Conservation (phyloP, 2,888 invertebrate genomes). For the Eupithecia abbreviata region DNA sequence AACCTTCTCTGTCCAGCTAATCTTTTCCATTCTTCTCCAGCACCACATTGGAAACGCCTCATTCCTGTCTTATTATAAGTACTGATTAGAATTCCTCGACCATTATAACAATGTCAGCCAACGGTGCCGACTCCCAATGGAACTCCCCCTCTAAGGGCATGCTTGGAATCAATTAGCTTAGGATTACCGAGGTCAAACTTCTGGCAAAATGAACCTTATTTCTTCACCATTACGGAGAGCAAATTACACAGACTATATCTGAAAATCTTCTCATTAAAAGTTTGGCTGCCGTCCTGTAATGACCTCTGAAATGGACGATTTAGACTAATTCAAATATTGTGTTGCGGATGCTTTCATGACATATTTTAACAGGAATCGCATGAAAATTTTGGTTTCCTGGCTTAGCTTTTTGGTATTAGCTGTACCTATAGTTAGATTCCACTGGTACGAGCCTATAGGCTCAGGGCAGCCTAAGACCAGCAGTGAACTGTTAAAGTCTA, state of each 20-base stretch:
- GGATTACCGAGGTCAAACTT: constrained; percentile 51
- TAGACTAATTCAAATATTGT: constrained; percentile 58
- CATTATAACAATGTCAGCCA: constrained; percentile 42
- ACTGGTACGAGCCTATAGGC: background rate
- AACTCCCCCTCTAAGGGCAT: constrained; percentile 48
- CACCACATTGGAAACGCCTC: too few species aligned
- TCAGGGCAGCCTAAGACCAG: background rate
- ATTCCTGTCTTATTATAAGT: background rate
- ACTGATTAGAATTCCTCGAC: constrained; percentile 35
- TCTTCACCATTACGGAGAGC: constrained; percentile 18
- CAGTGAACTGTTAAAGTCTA: background rate
- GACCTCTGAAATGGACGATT: constrained; percentile 61
- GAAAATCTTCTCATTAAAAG: constrained; percentile 71
- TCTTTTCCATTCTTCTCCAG: too few species aligned
- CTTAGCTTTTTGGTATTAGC: background rate
- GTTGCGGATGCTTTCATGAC: constrained; percentile 30
- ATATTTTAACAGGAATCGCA: constrained; percentile 12
- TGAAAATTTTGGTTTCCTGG: constrained; percentile 5
- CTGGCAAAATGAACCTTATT: constrained; percentile 38
- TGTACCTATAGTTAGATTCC: background rate
- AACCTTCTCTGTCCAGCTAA: too few species aligned
- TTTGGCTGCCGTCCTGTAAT: constrained; percentile 64
- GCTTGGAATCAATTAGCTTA: constrained; percentile 70
- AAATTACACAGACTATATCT: constrained; percentile 43
- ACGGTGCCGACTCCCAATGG: constrained; percentile 37